phyloP scores from a whole-genome alignment of 2,113 vertebrate species.

The Nanger granti region DNA sequence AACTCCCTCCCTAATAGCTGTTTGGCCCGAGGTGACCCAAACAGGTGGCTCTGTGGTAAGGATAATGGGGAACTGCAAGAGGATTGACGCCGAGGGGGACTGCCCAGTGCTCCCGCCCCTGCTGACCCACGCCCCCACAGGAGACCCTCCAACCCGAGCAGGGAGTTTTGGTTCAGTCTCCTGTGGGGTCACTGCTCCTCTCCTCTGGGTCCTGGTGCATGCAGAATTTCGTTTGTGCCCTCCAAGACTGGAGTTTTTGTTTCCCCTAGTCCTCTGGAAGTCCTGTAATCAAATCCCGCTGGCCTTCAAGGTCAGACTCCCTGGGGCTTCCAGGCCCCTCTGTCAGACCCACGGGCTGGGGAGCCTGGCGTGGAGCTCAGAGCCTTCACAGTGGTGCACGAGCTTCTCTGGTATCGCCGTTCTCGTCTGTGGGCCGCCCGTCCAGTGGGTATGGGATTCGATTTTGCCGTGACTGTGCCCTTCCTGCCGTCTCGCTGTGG shows the following conservation, averaged over 20 bases:
- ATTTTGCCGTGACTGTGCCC: background rate
- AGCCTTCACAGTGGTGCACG: background rate
- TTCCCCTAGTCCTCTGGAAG: background rate
- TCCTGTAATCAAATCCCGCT: background rate
- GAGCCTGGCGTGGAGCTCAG: background rate
- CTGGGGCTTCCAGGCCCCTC: background rate
- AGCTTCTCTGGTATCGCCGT: background rate
- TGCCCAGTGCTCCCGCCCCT: background rate
- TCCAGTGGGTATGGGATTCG: accelerated
- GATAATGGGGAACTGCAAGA: background rate
- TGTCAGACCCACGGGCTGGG: background rate
- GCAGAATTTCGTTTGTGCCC: background rate
- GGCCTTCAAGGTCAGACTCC: background rate
- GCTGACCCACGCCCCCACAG: background rate
- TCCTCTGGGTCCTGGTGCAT: background rate
- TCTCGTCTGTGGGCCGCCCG: background rate
- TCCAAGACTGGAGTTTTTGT: background rate
- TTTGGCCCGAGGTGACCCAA: background rate
- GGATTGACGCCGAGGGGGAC: background rate
- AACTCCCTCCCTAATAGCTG: background rate
- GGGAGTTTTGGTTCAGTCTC: background rate
- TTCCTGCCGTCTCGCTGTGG: accelerated
- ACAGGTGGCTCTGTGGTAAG: background rate
- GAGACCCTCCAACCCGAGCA: background rate
- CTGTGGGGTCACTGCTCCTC: background rate